Percentiles rank a stretch among this genome's conserved stretches.
Evolutionary conservation across 2,113 vertebrate species (phyloP).

Genomic region (Pygathrix nemaeus): DNA sequence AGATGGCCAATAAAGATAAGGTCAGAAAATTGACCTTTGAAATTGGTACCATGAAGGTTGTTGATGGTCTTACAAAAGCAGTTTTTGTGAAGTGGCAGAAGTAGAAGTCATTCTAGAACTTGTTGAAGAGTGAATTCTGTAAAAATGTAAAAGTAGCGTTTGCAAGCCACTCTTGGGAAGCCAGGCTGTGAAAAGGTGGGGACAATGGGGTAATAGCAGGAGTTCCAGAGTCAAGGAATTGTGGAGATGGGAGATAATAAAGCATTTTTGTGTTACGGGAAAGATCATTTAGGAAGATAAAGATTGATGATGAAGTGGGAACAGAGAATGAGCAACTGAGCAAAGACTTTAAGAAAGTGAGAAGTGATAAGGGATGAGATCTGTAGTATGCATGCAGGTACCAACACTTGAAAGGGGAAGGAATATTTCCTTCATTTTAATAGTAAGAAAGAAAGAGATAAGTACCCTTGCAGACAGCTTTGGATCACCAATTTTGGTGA

Average conservation of each 20-base stretch:
- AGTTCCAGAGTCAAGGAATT: not conserved
- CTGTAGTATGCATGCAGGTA: not conserved
- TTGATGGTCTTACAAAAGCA: not conserved
- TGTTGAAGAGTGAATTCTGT: not conserved
- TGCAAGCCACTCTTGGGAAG: not conserved
- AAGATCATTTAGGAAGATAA: not conserved
- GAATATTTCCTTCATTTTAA: not conserved
- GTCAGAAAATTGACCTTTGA: not conserved
- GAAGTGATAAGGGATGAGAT: not conserved
- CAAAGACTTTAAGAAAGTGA: not conserved
- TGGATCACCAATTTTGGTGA: not conserved
- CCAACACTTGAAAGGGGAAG: not conserved
- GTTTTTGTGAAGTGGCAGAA: accelerated
- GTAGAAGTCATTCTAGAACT: not conserved
- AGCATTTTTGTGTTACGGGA: not conserved
- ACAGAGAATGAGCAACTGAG: not conserved
- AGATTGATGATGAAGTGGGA: not conserved
- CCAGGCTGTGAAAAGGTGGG: not conserved
- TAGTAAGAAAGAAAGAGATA: not conserved
- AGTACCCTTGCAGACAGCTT: not conserved
- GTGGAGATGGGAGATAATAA: not conserved
- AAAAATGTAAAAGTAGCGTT: not conserved
- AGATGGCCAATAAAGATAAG: not conserved
- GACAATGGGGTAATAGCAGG: too few species aligned
- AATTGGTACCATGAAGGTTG: not conserved